phyloP scores from a whole-genome alignment of 2,113 vertebrate genomes.

The Equus quagga region DNA sequence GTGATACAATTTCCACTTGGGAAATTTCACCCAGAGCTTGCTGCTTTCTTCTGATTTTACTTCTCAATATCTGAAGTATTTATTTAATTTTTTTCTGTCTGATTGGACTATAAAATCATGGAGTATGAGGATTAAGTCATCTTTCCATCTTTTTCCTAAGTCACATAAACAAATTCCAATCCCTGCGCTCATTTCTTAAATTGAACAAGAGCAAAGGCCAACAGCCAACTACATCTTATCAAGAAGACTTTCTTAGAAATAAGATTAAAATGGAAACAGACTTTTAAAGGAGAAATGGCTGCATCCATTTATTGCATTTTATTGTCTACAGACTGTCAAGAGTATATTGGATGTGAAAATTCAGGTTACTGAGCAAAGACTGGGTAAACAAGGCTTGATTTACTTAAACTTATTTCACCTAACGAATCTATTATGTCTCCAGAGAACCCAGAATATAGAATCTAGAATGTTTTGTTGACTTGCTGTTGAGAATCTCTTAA shows the following conservation, averaged over 20 bases:
- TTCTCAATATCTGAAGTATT: background rate
- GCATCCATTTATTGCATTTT: background rate
- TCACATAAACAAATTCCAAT: background rate
- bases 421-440: background rate
- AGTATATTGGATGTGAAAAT: background rate
- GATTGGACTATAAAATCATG: background rate
- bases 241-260: background rate
- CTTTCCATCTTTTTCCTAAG: background rate
- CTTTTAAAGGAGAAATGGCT: slow-evolving; percentile 29
- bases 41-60: background rate
- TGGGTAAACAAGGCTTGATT: background rate
- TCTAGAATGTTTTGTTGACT: background rate
- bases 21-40: background rate
- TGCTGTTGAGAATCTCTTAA: background rate
- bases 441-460: background rate
- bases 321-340: background rate
- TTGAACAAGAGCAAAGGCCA: background rate
- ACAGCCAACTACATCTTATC: background rate
- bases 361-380: background rate
- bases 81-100: background rate
- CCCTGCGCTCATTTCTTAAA: background rate
- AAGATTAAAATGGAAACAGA: slow-evolving; percentile 34
- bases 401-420: slow-evolving; percentile 34
- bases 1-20: background rate
- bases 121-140: background rate